Conservation (phyloP, 2,888 invertebrate genomes). For the Drosophila multiciliata region DNA sequence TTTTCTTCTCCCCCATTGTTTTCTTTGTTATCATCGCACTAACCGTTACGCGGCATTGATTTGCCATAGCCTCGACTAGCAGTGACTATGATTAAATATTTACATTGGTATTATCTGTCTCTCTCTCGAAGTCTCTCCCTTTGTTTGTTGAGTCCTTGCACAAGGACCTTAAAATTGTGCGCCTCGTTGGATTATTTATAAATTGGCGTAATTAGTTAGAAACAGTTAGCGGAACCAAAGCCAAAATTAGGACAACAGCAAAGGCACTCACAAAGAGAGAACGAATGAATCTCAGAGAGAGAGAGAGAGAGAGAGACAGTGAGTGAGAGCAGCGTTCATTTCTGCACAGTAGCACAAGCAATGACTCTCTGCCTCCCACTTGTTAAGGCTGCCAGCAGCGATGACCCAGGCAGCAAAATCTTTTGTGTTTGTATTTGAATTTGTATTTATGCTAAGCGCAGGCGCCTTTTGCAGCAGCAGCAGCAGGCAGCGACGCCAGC, state of each 20-base stretch:
- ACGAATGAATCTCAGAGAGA: conserved; percentile 3
- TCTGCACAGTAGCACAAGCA: conserved; percentile 47
- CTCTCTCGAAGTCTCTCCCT: conserved; percentile 7
- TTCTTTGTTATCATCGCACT: neutral
- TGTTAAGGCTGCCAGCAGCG: conserved; percentile 20
- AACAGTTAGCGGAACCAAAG: conserved; percentile 37
- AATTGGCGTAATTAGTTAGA: conserved; percentile 73
- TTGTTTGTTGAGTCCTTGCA: conserved; percentile 43
- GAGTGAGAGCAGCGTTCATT: conserved; percentile 69
- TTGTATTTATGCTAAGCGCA: conserved; percentile 57
- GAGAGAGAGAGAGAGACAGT: conserved; percentile 20
- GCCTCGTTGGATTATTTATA: conserved; percentile 74
- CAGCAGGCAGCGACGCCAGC: conserved; percentile 7
- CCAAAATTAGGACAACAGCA: conserved; percentile 63
- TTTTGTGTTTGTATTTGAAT: conserved; percentile 43
- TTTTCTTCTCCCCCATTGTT: neutral
- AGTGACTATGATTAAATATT: conserved; percentile 29
- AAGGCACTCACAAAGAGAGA: conserved; percentile 5
- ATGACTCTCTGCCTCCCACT: conserved; percentile 17
- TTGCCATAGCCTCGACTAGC: conserved; percentile 14
- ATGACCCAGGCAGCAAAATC: conserved; percentile 32
- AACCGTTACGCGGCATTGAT: conserved; percentile 22
- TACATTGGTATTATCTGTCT: conserved; percentile 22
- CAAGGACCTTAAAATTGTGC: conserved; percentile 70
- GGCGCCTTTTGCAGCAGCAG: conserved; percentile 37